Evolutionary conservation across 2,113 vertebrate species (phyloP), one percentile per base, ranked within the genome.

Genomic region (Vidua macroura): DNA sequence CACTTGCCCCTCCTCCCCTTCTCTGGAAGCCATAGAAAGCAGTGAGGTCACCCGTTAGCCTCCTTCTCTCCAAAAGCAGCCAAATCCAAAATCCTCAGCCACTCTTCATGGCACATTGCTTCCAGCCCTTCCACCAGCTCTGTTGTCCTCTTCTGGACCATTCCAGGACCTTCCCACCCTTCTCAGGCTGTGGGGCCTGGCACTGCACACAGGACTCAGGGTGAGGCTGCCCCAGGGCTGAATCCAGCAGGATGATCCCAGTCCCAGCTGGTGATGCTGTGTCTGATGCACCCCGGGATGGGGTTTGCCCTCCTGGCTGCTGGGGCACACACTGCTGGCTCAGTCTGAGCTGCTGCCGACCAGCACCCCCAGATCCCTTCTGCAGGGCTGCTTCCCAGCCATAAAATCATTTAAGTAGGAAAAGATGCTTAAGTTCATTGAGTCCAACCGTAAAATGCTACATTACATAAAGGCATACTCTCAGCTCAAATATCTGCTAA

Each of bases 181-280:
- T 60, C 8, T 51, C 41, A 28, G 4, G 3, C 33, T 11, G 12
- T 15, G 43, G 19, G 24, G 11, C n/a, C 56, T n/a, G 37, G 60
- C 52, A 2, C 25, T 23, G 43, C 53, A 16, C 33, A 31, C 28
- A 16, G 39, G 9, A 11, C 18, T 70, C 25, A 14, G 49, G 30
- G 13, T 52, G 43, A 52, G 62, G 49, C 22, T 0, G 0, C 24
- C 19, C 1, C 33, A 43, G 41, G 41, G 41, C 41, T 43, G 41
- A 43, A 43, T 43, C 41, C 53, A 63, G 62, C 2, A 7, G 33
- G 15, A 69, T 33, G 41, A 63, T 58, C 43, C 28, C 19, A 31
- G 9, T 5, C 63, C 2, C 55, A 1, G 6, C 63, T 46, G n/a
- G 8, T 33, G 33, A 2, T 41, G 9, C 56, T 27, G n/a, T 56